Base-by-base conservation (phyloP, 2,888 invertebrate genomes). In the Strigamia maritima region DNA sequence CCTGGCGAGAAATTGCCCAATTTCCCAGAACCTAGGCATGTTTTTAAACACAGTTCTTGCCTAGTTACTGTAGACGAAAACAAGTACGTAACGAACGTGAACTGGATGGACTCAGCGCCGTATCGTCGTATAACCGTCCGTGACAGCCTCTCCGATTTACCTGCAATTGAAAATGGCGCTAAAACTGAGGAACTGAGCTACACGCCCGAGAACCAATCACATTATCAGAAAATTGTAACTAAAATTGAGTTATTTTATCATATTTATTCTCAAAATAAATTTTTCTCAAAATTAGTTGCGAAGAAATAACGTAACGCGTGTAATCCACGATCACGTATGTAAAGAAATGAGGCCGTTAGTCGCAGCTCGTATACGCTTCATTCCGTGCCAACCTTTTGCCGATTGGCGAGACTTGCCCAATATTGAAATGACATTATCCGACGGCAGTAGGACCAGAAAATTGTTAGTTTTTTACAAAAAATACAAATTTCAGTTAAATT, bases 371-470 rank as follows among this genome's bases (percentile, higher is more conserved):
- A 93, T 95, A 84, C 87, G 89, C 24, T 89, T 92, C 81, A 90
- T 95, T 80, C 94, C 94, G 0, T 89, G 90, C 0, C 88, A 88
- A 2, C 90, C 91, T 0, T 94, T 93, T 0, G 91, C 93, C 0
- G 94, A 95, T 85, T 95, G 95, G 95, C 88, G 94, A 70, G 94
- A 94, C 85, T 87, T 95, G 28, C 94, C 95, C 0, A 95, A 95
- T 84, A 89, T 92, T 80, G 89, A 89, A 3, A 89, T 93, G 0
- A 86, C 89, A 40, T 87, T 94, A 28, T 89, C 89, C 1, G 93
- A 94, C 85, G 93, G 93, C 80, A 91, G 89, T 12, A 90, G 88
- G 82, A 87, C 90, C 0, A 90, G 89, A 80, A 89, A 89, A 85
- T 86, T 92, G 88, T 89, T 85, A 85, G 88, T 83, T 31, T 70